Evolutionary conservation across 2,888 invertebrate genomes (phyloP), one percentile per base, ranked within the genome.

Genomic region (Drosophila mayaguana): DNA sequence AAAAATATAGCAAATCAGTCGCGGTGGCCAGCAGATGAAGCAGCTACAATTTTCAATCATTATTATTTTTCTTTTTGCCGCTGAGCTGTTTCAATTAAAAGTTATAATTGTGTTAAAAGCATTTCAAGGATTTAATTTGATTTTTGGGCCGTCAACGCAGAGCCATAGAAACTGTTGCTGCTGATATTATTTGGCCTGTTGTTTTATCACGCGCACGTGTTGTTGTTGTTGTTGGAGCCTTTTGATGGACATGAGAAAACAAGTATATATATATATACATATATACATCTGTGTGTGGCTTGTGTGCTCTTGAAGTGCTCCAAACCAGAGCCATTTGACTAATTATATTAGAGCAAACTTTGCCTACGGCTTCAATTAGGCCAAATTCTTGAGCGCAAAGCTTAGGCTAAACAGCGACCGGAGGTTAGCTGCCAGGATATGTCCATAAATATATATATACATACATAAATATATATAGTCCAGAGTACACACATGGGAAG

Each of bases 91-190:
- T 34, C 84, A 81, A 70, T 80, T 83, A 83, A 68, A 53, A 66
- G 63, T 59, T 72, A 73, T 63, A 68, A 80, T 72, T 80, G 51
- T 69, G 64, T 80, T 77, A 69, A 83, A 76, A 86, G 69, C 78
- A 62, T 81, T 83, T 87, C 69, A 80, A 69, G 73, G 81, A 81
- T 16, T 65, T 65, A 65, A 66, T 51, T 64, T 66, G 36, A 51
- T 64, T 63, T 57, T 59, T 14, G 11, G n/a, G 38, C 12, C 20
- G 16, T 46, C 28, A 34, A n/a, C 18, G 22, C n/a, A 14, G 36
- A 9, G 18, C 53, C 54, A 59, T 36, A 25, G 36, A 25, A 18
- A 36, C 34, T 60, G 43, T 57, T 59, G 28, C 42, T 34, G 38
- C 40, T 61, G 32, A 18, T 45, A 28, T 46, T 34, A 48, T 53